Evolutionary conservation across 2,797 vertebrate genomes (phyloP).

Genomic region (Pangasius larnaudii): DNA sequence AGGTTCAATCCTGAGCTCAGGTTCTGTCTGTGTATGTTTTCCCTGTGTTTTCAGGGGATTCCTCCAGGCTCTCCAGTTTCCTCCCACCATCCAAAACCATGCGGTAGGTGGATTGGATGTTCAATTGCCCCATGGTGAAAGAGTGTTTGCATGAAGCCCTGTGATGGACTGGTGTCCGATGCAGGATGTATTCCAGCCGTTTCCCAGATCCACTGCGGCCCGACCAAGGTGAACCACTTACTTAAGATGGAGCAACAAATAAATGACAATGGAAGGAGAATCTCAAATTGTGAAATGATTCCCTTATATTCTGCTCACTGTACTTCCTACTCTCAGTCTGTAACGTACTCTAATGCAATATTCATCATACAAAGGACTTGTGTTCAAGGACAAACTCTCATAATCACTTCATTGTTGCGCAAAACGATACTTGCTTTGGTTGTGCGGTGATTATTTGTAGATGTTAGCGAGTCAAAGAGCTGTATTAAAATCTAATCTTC

Average conservation of each 20-base stretch:
- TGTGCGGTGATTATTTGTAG: constrained; percentile 75
- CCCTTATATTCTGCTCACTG: constrained; percentile 10
- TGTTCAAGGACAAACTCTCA: constrained; percentile 73
- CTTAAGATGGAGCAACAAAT: not conserved
- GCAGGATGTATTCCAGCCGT: not conserved
- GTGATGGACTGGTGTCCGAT: not conserved
- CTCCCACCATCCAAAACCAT: not conserved
- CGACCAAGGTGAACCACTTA: not conserved
- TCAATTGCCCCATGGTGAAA: not conserved
- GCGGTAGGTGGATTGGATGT: not conserved
- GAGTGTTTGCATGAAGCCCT: not conserved
- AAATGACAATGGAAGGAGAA: not conserved
- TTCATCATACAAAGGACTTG: constrained; percentile 59
- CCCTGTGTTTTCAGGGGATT: not conserved
- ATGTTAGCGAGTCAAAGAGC: constrained; percentile 70
- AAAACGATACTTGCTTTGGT: constrained; percentile 79
- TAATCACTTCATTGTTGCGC: constrained; percentile 70
- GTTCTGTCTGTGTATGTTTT: not conserved
- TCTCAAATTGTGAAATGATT: constrained; percentile 1
- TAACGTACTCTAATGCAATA: constrained; percentile 65
- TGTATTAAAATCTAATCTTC: constrained; percentile 85
- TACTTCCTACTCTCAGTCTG: constrained; percentile 29
- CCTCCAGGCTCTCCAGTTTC: not conserved
- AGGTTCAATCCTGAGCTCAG: not conserved
- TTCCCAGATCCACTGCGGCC: not conserved